A percentile compares a stretch with the other conserved stretches of the same genome.
phyloP scores from a whole-genome alignment of 2,888 invertebrate genomes.

The Tetragonula carbonaria region DNA sequence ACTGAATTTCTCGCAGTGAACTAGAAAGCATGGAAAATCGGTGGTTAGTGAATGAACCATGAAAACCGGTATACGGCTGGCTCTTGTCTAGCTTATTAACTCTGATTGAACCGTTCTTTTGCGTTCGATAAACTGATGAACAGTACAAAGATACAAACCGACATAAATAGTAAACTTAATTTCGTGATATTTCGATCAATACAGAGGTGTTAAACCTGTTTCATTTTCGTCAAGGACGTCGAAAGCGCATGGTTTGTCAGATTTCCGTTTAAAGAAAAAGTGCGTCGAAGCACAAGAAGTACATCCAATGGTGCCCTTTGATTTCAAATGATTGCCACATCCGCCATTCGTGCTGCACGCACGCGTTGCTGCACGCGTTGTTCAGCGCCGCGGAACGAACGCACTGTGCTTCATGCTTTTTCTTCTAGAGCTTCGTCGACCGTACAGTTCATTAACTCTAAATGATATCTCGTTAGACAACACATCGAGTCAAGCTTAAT shows the following conservation, averaged over 20 bases:
- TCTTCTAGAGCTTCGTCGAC: constrained; percentile 43
- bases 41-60: neutral
- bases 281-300: neutral
- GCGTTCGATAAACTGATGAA: neutral
- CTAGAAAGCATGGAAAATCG: neutral
- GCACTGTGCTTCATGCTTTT: neutral
- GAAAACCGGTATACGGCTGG: neutral
- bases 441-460: constrained; percentile 52
- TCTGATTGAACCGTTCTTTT: too few species aligned
- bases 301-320: neutral
- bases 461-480: constrained; percentile 57
- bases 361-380: constrained; percentile 2
- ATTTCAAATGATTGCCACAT: neutral
- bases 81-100: too few species aligned
- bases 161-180: too few species aligned
- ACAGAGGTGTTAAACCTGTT: neutral
- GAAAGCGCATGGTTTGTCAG: neutral
- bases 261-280: neutral
- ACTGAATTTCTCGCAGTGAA: neutral
- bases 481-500: neutral
- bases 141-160: neutral
- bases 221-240: neutral
- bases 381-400: constrained; percentile 29
- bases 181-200: neutral
- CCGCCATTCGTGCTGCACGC: constrained; percentile 49